These are phyloP conservation scores for Agrypnus murinus DNA, from an alignment of 2,888 invertebrate genomes.

Conservation along the genomic window DNA sequence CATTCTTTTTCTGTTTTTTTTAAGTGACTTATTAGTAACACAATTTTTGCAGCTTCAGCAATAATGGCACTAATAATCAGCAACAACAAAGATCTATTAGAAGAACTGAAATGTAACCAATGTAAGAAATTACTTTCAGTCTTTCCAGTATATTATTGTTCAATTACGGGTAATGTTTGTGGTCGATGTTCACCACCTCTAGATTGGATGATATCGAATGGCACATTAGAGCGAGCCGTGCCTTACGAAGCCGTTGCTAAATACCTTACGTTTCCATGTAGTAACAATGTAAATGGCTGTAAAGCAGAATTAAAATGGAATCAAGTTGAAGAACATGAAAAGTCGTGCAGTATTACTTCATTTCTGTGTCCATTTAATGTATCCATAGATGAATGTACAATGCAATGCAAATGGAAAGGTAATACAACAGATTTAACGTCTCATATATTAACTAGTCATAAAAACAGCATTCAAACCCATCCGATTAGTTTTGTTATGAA, in stretches of 20 bases:
- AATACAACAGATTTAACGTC: conserved; percentile 57
- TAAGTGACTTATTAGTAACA: too few relatives aligned
- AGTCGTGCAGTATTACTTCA: conserved; percentile 56
- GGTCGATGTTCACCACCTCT: conserved; percentile 29
- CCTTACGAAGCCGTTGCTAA: conserved; percentile 50
- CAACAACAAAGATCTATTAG: neutral
- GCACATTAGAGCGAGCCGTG: conserved; percentile 28
- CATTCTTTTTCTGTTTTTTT: too few relatives aligned
- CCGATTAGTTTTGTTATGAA: conserved; percentile 26
- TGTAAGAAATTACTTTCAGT: conserved; percentile 37
- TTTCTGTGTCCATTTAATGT: conserved; percentile 56
- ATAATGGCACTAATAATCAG: conserved; percentile 11
- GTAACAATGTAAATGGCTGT: conserved; percentile 60
- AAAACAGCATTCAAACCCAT: neutral
- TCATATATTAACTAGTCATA: conserved; percentile 56
- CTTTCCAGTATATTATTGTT: conserved; percentile 37
- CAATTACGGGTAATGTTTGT: conserved; percentile 32
- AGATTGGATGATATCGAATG: conserved; percentile 35
- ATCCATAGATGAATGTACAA: conserved; percentile 13
- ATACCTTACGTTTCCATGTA: conserved; percentile 58
- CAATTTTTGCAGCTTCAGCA: neutral
- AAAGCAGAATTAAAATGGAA: conserved; percentile 53
- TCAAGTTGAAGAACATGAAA: conserved; percentile 58
- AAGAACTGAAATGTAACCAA: conserved; percentile 29
- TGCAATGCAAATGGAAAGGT: conserved; percentile 60